phyloP scores from a whole-genome alignment of 2,797 vertebrate species.

The Aldrovandia affinis region DNA sequence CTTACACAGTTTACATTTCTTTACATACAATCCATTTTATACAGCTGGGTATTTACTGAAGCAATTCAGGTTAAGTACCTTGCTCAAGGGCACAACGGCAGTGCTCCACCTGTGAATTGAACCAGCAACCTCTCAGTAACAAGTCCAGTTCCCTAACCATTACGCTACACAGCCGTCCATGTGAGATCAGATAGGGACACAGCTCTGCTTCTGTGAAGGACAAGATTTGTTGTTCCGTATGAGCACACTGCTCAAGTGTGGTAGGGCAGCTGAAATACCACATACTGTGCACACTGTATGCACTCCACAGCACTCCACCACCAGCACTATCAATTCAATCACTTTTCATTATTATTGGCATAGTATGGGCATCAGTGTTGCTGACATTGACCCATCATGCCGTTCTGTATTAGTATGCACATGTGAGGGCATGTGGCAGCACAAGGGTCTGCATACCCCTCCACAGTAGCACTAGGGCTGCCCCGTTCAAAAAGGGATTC shows the following conservation, averaged over 20 bases:
- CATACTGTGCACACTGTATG: neutral
- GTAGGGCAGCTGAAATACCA: neutral
- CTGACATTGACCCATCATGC: neutral
- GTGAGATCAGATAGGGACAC: neutral
- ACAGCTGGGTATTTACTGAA: too few species aligned
- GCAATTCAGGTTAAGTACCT: too few species aligned
- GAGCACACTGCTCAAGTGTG: neutral
- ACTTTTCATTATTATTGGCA: neutral
- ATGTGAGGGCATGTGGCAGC: too few species aligned
- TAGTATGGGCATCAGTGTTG: neutral
- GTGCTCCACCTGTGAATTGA: too few species aligned
- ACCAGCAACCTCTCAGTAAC: too few species aligned
- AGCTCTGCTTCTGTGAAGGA: neutral
- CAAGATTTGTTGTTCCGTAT: neutral
- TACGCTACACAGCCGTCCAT: too few species aligned
- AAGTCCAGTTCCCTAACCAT: too few species aligned
- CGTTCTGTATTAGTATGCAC: neutral
- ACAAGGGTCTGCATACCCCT: neutral
- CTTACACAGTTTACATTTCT: too few species aligned
- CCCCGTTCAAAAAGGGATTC: neutral
- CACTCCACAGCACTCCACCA: neutral
- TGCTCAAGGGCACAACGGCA: too few species aligned
- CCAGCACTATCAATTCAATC: neutral
- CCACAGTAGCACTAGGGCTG: neutral
- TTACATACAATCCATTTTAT: too few species aligned